Percentiles rank a stretch among this genome's conserved stretches.
Evolutionary conservation across 1,140 invertebrate genomes (phyloP).

Genomic region (Leptopilina clavipes): DNA sequence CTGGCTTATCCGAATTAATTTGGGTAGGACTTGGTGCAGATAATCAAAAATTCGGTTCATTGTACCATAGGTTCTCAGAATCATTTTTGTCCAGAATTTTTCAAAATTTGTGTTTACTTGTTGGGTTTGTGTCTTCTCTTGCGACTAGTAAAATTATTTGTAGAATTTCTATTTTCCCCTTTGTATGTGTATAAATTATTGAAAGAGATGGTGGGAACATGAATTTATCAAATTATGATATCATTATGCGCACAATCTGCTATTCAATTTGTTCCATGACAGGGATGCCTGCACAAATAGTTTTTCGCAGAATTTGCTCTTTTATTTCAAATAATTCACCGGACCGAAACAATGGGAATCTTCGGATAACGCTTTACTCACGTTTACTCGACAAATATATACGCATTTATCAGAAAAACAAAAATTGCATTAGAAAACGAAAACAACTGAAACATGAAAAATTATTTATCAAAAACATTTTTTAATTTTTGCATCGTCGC

Average conservation of each 20-base stretch:
- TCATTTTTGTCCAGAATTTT: too few species aligned
- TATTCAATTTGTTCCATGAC: slow-evolving; percentile 7
- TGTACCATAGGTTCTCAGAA: too few species aligned
- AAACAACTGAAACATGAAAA: background rate
- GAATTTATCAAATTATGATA: background rate
- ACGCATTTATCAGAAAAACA: too few species aligned
- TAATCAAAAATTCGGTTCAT: too few species aligned
- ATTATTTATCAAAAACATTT: background rate
- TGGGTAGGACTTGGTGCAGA: too few species aligned
- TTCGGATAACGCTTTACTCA: background rate
- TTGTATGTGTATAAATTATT: background rate
- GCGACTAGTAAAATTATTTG: too few species aligned
- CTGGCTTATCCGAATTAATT: too few species aligned
- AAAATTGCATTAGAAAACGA: background rate
- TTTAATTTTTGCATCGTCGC: too few species aligned
- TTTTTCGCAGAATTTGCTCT: background rate
- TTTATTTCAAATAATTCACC: slow-evolving; percentile 6
- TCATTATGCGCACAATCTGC: background rate
- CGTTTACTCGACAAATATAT: slow-evolving; percentile 6
- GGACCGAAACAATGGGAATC: slow-evolving; percentile 27
- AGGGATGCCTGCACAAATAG: slow-evolving; percentile 10
- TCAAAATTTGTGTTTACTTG: too few species aligned
- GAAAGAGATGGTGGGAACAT: slow-evolving; percentile 1
- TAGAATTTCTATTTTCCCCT: too few species aligned
- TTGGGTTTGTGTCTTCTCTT: too few species aligned